These are phyloP conservation scores for Aurelia coerulea DNA, from an alignment of 30 jellyfish, hydroid and myxozoan species.

Conservation along the genomic window DNA sequence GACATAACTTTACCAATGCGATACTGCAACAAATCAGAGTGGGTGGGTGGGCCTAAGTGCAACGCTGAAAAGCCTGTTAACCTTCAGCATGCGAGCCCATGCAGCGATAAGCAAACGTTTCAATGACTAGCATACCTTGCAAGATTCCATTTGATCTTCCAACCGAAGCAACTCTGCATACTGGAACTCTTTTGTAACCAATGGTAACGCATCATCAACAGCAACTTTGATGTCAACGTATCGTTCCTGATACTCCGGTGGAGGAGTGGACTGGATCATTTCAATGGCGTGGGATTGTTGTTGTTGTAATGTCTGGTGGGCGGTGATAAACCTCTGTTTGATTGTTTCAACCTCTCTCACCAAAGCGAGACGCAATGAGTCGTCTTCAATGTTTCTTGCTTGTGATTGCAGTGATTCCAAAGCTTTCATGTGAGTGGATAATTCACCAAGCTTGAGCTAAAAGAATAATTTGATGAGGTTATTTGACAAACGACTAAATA, in stretches of 20 bases:
- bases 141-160: slow-evolving; percentile 74
- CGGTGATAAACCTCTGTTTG: slow-evolving; percentile 69
- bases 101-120: too few species aligned
- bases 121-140: slow-evolving; percentile 41
- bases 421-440: slow-evolving; percentile 72
- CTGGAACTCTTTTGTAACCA: slow-evolving; percentile 89
- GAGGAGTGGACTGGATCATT: slow-evolving; percentile 92
- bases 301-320: slow-evolving; percentile 69
- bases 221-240: slow-evolving; percentile 65
- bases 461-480: not conserved
- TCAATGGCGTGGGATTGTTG: slow-evolving; percentile 80
- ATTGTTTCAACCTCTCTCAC: slow-evolving; percentile 84
- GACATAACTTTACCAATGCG: too few species aligned
- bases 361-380: slow-evolving; percentile 84
- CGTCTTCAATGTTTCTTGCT: slow-evolving; percentile 79
- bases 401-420: slow-evolving; percentile 71
- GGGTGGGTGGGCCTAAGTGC: too few species aligned
- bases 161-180: slow-evolving; percentile 70
- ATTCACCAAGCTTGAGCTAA: slow-evolving; percentile 80
- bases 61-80: too few species aligned
- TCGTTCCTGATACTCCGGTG: slow-evolving; percentile 88
- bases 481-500: too few species aligned
- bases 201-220: slow-evolving; percentile 84
- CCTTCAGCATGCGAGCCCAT: too few species aligned
- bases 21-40: too few species aligned